Evolutionary conservation across 2,888 invertebrate genomes (phyloP), one percentile per base, ranked within the genome.

Genomic region (Timema cristinae): DNA sequence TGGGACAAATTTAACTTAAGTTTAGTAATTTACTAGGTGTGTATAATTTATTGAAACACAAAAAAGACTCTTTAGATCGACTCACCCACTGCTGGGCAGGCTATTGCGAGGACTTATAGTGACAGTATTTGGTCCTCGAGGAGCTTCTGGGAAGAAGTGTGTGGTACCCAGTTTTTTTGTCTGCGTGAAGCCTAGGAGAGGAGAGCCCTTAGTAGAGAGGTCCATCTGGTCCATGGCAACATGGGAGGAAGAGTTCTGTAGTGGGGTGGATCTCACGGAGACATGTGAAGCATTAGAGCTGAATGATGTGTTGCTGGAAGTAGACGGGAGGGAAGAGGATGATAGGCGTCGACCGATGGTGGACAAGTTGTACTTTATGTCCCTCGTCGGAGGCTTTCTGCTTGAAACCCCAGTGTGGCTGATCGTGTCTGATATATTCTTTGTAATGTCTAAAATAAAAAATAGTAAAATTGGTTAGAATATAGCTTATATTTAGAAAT

Each of bases 151-250:
- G 56, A 67, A 72, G 69, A 72, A 56, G 63, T 72, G 72, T 32
- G 72, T 72, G n/a, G 51, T 66, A 50, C 72, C 72, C 1, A 72
- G 66, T 69, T 72, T 72, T 48, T 67, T 69, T 54, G 72, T 72
- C 13, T 67, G 72, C 48, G 72, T 72, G 69, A 69, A 72, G 11
- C 48, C 48, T 63, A 47, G 32, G 32, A 32, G 32, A 32, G 32
- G 32, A 32, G 32, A 32, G 32, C 32, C 32, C 32, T 32, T 32
- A 4, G 32, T 32, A 32, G 32, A 32, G 4, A 32, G 32, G 32
- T 32, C 32, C 32, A 32, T 32, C 32, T 32, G 32, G 2, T 32
- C 32, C 32, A 32, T 32, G 32, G 32, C 32, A 32, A 32, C 4
- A 32, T 32, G 32, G 32, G 32, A 32, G 32, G 32, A 32, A 32